Evolutionary conservation across 2,888 invertebrate genomes (phyloP).

Genomic region (Reticulitermes lucifugus): DNA sequence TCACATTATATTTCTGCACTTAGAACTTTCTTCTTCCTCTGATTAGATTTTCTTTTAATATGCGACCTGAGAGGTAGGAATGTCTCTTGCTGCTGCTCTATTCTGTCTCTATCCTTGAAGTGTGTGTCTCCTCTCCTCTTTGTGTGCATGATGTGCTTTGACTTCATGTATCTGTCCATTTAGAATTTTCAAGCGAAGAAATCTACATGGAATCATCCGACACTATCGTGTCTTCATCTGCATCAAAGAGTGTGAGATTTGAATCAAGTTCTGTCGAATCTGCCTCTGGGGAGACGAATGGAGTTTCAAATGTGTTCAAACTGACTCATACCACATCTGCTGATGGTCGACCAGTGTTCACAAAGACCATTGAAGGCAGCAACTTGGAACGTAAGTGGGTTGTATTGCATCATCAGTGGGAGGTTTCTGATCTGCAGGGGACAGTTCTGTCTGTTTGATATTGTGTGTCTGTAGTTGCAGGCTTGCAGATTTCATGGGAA

Average conservation of each 20-base stretch:
- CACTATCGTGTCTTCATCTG: constrained; percentile 43
- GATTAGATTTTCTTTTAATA: too few relatives aligned
- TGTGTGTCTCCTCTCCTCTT: not conserved
- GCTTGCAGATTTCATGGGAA: too few relatives aligned
- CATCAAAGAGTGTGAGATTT: constrained; percentile 54
- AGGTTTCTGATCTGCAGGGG: not conserved
- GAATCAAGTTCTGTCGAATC: constrained; percentile 56
- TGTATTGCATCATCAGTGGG: not conserved
- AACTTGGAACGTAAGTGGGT: constrained; percentile 57
- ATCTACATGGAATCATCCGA: constrained; percentile 47
- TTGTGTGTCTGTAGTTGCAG: too few relatives aligned
- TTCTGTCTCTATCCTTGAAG: not conserved
- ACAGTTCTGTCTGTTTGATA: not conserved
- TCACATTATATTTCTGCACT: not conserved
- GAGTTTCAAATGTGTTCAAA: constrained; percentile 37
- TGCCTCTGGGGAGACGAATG: constrained; percentile 55
- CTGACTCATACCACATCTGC: constrained; percentile 53
- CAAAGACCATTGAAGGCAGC: constrained; percentile 80
- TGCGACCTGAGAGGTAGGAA: too few relatives aligned
- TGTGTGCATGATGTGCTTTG: constrained; percentile 17
- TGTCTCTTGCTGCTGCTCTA: not conserved
- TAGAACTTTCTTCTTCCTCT: too few relatives aligned
- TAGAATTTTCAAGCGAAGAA: constrained; percentile 46
- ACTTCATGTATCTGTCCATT: constrained; percentile 20
- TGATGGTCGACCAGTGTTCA: constrained; percentile 72